Conservation (phyloP, 2,113 vertebrate species). For the Nothoprocta pentlandii region DNA sequence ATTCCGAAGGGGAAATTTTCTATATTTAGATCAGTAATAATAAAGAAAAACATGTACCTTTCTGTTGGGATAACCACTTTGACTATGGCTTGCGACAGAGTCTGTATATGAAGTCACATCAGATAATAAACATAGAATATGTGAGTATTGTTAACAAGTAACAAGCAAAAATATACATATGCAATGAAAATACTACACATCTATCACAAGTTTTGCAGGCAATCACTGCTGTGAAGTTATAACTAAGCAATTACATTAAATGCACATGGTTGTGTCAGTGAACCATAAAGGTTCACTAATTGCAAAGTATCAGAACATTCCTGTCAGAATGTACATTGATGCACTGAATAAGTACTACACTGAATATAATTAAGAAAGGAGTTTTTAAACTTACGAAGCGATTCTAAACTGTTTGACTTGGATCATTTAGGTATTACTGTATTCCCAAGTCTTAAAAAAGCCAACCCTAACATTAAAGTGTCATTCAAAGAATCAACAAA, state of each 20-base stretch:
- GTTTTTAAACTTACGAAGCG: constrained; percentile 76
- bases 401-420: constrained; percentile 76
- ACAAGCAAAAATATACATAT: constrained; percentile 99
- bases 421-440: constrained; percentile 72
- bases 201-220: constrained; percentile 89
- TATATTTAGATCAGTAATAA: constrained; percentile 99
- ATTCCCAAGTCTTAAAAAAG: constrained; percentile 80
- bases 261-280: constrained; percentile 80
- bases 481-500: constrained; percentile 77
- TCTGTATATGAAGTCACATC: constrained; percentile 99
- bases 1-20: constrained; percentile 94
- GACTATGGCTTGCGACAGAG: constrained; percentile 99
- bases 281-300: constrained; percentile 82
- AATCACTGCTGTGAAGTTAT: constrained; percentile 89
- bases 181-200: constrained; percentile 93
- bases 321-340: constrained; percentile 82
- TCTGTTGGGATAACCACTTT: constrained; percentile 99
- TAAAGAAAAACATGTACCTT: constrained; percentile 99
- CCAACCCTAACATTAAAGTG: constrained; percentile 77
- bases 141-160: constrained; percentile 99
- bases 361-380: constrained; percentile 79
- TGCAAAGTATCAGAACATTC: constrained; percentile 82
- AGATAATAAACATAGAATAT: constrained; percentile 99
- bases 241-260: constrained; percentile 86
- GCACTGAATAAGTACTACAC: constrained; percentile 80